Evolutionary conservation across 2,888 invertebrate species (phyloP).

Genomic region (Oxystoma pomonae): DNA sequence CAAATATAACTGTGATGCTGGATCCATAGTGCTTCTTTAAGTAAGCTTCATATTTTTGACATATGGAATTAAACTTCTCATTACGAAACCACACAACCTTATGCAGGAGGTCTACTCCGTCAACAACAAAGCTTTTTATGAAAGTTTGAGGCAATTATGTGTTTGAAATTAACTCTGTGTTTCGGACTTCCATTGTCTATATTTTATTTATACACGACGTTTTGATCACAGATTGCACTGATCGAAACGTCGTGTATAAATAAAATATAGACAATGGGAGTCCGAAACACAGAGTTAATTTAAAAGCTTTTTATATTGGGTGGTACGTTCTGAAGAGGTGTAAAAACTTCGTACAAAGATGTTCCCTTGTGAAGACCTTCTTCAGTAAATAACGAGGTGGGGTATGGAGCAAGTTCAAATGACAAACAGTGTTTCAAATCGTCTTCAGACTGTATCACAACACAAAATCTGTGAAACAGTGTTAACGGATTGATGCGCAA

Average conservation of each 20-base stretch:
- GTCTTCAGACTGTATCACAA: slow-evolving; percentile 26
- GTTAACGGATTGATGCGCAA: slow-evolving; percentile 25
- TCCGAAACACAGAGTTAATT: too few species aligned
- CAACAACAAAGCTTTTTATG: slow-evolving; percentile 29
- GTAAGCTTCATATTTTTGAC: slow-evolving; percentile 26
- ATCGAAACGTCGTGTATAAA: too few species aligned
- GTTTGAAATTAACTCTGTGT: too few species aligned
- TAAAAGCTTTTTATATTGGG: too few species aligned
- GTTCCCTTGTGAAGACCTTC: slow-evolving; percentile 29
- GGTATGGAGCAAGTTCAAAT: slow-evolving; percentile 34
- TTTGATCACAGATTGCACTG: too few species aligned
- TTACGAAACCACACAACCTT: slow-evolving; percentile 26
- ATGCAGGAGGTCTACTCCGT: slow-evolving; percentile 31
- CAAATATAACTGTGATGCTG: too few species aligned
- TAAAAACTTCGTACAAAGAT: slow-evolving; percentile 18
- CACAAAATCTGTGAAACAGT: slow-evolving; percentile 29
- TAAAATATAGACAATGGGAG: too few species aligned
- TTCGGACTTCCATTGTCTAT: too few species aligned
- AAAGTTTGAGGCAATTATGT: too few species aligned
- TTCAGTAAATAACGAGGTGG: slow-evolving; percentile 19
- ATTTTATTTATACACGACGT: too few species aligned
- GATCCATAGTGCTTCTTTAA: slow-evolving; percentile 24
- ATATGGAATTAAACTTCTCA: slow-evolving; percentile 23
- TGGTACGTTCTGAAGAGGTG: too few species aligned
- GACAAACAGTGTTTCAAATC: slow-evolving; percentile 18